Evolutionary conservation across 2,113 vertebrate species (phyloP).

Genomic region (Ovibos moschatus): DNA sequence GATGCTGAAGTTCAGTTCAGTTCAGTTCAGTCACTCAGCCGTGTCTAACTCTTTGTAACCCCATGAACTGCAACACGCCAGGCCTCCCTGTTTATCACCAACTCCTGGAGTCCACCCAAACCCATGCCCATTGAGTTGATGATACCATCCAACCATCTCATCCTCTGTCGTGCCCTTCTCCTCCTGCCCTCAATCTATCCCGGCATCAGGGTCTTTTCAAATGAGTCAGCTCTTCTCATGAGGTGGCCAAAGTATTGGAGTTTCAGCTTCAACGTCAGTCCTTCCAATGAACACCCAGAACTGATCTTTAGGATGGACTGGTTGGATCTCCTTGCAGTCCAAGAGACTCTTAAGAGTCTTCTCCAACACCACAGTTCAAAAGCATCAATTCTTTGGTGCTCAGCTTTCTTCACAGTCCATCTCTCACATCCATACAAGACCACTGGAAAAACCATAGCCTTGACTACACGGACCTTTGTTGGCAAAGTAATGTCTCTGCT

Average conservation of each 20-base stretch:
- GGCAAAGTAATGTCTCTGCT: too few species aligned
- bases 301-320: not conserved
- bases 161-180: not conserved
- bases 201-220: not conserved
- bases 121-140: not conserved
- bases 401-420: too few species aligned
- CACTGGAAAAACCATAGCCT: too few species aligned
- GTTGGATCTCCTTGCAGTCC: not conserved
- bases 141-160: not conserved
- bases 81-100: not conserved
- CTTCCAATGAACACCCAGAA: not conserved
- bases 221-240: not conserved
- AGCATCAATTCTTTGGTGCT: too few species aligned
- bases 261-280: not conserved
- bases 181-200: not conserved
- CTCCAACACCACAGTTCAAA: too few species aligned
- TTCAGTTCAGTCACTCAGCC: not conserved
- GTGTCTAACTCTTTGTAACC: fast-evolving
- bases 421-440: too few species aligned
- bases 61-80: fast-evolving
- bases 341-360: too few species aligned
- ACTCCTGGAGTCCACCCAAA: not conserved
- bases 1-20: not conserved
- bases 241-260: not conserved
- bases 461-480: fast-evolving